Conservation (phyloP, 2,888 invertebrate species). For the Drosophila niveifrons region DNA sequence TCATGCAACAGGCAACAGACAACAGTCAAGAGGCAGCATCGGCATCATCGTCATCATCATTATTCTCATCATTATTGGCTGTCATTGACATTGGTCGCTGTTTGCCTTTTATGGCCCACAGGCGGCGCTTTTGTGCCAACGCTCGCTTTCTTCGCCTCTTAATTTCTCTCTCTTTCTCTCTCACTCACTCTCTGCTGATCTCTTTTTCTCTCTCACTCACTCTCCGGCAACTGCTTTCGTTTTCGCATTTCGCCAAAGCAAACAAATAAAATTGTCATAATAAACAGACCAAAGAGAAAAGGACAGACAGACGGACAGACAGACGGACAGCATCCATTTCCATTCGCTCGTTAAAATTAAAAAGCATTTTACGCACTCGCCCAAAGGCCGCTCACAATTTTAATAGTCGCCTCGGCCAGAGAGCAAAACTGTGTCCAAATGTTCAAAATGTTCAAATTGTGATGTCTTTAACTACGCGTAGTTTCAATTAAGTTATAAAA, state of each 20-base stretch:
- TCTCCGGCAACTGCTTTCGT: slow-evolving; percentile 53
- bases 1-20: slow-evolving; percentile 8
- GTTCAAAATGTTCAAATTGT: slow-evolving; percentile 44
- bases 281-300: slow-evolving; percentile 52
- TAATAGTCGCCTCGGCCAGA: slow-evolving; percentile 29
- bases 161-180: slow-evolving; percentile 9
- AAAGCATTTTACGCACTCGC: slow-evolving; percentile 64
- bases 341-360: slow-evolving; percentile 74
- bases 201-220: neutral
- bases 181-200: neutral
- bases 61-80: slow-evolving; percentile 32
- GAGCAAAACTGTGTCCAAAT: slow-evolving; percentile 41
- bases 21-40: slow-evolving; percentile 7
- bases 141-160: slow-evolving; percentile 48
- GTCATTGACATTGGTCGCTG: slow-evolving; percentile 72
- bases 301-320: neutral
- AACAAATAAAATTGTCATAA: slow-evolving; percentile 75
- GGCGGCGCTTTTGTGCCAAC: slow-evolving; percentile 62
- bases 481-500: slow-evolving; percentile 75
- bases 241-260: slow-evolving; percentile 62
- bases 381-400: slow-evolving; percentile 41
- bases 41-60: slow-evolving; percentile 16
- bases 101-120: slow-evolving; percentile 69
- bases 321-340: slow-evolving; percentile 25
- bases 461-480: slow-evolving; percentile 58